These are phyloP conservation scores for Meta bourneti DNA, from an alignment of 2,888 invertebrate species.

Conservation along the genomic window DNA sequence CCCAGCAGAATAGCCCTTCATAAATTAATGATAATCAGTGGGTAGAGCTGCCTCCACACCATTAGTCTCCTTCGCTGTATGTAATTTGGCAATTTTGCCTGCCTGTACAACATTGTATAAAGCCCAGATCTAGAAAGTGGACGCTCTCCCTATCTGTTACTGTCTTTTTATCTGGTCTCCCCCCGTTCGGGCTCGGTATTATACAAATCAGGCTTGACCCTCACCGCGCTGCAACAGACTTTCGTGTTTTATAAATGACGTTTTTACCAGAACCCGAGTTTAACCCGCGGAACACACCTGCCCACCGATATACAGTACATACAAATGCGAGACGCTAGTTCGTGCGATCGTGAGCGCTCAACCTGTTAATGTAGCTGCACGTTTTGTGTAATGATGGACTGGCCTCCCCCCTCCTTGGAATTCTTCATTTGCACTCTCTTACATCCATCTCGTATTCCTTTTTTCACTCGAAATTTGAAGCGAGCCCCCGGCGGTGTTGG, in stretches of 20 bases:
- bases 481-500: slow-evolving; percentile 56
- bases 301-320: slow-evolving; percentile 45
- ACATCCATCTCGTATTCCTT: neutral
- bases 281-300: slow-evolving; percentile 58
- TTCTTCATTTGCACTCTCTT: slow-evolving; percentile 59
- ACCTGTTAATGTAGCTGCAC: slow-evolving; percentile 74
- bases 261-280: slow-evolving; percentile 37
- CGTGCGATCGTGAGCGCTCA: slow-evolving; percentile 68
- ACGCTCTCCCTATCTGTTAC: slow-evolving; percentile 53
- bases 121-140: slow-evolving; percentile 27
- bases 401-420: slow-evolving; percentile 11
- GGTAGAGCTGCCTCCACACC: slow-evolving; percentile 67
- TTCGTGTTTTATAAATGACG: slow-evolving; percentile 73
- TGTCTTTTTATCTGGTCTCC: slow-evolving; percentile 67
- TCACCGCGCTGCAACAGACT: slow-evolving; percentile 46
- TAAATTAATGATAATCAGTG: slow-evolving; percentile 76
- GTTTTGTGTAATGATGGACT: slow-evolving; percentile 71
- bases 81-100: slow-evolving; percentile 73
- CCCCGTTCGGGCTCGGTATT: slow-evolving; percentile 52
- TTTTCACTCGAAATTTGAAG: slow-evolving; percentile 42
- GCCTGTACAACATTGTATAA: slow-evolving; percentile 46
- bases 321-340: slow-evolving; percentile 58
- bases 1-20: slow-evolving; percentile 67
- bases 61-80: slow-evolving; percentile 67
- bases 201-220: slow-evolving; percentile 73